These are phyloP conservation scores for Drosophila borborema DNA, from an alignment of 2,888 invertebrate genomes.

Conservation along the genomic window DNA sequence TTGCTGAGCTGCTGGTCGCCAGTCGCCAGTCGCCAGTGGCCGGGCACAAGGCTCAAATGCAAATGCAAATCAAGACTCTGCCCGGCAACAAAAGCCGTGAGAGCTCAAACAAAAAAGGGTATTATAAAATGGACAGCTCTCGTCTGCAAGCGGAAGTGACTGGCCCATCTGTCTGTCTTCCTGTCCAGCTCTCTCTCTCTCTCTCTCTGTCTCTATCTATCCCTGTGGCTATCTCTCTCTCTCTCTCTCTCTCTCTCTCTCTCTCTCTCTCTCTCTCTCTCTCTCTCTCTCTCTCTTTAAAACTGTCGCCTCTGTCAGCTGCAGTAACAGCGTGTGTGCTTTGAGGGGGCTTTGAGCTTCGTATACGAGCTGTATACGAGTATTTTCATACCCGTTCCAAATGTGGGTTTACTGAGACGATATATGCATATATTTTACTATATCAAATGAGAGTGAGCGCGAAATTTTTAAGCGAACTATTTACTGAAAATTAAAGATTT, in stretches of 20 bases:
- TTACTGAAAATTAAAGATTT: background rate
- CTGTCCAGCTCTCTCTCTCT: conserved; percentile 7
- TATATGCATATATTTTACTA: conserved; percentile 3
- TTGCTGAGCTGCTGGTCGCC: conserved; percentile 15
- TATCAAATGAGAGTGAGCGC: background rate
- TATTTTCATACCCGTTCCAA: conserved; percentile 35
- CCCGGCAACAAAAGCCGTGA: conserved; percentile 59
- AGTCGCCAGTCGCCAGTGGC: conserved; percentile 25
- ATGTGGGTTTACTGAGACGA: background rate
- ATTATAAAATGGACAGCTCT: conserved; percentile 66
- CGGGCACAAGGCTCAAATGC: conserved; percentile 47
- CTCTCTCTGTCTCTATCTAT: background rate
- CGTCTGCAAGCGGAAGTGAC: conserved; percentile 52
- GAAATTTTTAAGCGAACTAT: background rate
- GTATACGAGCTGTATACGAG: conserved; percentile 11
- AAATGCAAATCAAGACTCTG: conserved; percentile 64
- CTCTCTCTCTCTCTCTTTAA: background rate
- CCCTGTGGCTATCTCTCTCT: background rate
- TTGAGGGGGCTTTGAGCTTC: conserved; percentile 12
- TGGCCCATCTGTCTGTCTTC: conserved; percentile 44
- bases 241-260: background rate
- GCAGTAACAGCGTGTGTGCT: background rate
- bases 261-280: too few relatives aligned
- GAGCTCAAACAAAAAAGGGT: conserved; percentile 64
- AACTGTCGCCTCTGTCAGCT: conserved; percentile 30